phyloP scores from a whole-genome alignment of 1,140 invertebrate species.

The Lithobius niger region DNA sequence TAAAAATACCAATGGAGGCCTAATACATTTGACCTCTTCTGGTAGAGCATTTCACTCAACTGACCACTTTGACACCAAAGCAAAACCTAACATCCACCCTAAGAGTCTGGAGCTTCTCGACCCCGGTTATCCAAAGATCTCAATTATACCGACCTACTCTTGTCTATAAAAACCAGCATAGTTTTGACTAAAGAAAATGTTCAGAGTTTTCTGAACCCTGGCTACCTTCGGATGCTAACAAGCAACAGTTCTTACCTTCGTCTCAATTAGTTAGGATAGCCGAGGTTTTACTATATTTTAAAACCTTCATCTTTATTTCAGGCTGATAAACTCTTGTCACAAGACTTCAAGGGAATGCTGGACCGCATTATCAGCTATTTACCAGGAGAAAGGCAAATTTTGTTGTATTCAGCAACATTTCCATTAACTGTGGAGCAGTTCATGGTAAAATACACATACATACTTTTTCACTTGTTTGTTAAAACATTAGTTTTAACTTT shows the following conservation, averaged over 20 bases:
- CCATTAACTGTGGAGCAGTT: conserved; percentile 98
- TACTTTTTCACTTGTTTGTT: not conserved
- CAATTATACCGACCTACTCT: not conserved
- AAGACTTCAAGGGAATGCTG: conserved; percentile 98
- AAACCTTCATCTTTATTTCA: conserved; percentile 17
- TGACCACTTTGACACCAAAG: too few relatives aligned
- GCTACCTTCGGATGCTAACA: too few relatives aligned
- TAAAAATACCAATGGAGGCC: too few relatives aligned
- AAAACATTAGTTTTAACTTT: conserved; percentile 12
- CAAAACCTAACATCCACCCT: too few relatives aligned
- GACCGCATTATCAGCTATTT: conserved; percentile 90
- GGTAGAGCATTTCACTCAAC: too few relatives aligned
- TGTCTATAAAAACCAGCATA: not conserved
- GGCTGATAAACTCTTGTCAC: conserved; percentile 96
- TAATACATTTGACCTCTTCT: too few relatives aligned
- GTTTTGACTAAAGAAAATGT: too few relatives aligned
- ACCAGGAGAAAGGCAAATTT: conserved; percentile 89
- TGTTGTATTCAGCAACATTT: conserved; percentile 98
- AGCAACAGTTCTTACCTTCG: not conserved
- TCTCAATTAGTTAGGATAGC: not conserved
- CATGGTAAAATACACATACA: too few relatives aligned
- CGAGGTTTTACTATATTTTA: not conserved
- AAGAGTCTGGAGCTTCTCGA: too few relatives aligned
- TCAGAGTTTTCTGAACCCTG: too few relatives aligned
- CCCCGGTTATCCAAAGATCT: too few relatives aligned